These are phyloP conservation scores for Morelia viridis DNA, from an alignment of 2,797 vertebrate species.

Conservation along the genomic window DNA sequence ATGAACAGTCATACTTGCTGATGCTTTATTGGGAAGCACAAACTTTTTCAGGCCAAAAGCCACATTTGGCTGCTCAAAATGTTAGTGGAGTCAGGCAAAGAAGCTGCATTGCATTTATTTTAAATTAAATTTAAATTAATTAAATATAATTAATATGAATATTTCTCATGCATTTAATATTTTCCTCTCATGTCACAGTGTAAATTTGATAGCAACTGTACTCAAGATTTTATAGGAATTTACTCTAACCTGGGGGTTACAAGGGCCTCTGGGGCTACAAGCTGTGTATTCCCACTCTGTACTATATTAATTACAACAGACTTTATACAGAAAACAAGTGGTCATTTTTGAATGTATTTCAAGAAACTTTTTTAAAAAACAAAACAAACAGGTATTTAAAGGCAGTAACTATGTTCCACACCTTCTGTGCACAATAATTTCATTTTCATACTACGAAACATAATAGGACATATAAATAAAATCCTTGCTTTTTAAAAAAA, in stretches of 20 bases:
- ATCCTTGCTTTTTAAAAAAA: conserved; percentile 36
- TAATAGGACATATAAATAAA: conserved; percentile 42
- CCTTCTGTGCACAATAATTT: conserved; percentile 36
- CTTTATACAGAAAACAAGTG: conserved; percentile 32
- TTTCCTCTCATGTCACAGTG: not conserved
- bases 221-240: not conserved
- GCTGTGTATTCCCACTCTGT: not conserved
- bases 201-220: not conserved
- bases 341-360: conserved; percentile 8
- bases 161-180: not conserved
- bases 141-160: not conserved
- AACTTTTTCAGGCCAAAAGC: not conserved
- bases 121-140: not conserved
- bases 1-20: not conserved
- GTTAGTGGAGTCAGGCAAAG: not conserved
- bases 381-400: not conserved
- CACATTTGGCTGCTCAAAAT: not conserved
- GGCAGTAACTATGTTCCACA: not conserved
- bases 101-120: not conserved
- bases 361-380: not conserved
- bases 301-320: conserved; percentile 29
- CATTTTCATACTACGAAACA: conserved; percentile 27
- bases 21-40: not conserved
- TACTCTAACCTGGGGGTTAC: not conserved
- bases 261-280: not conserved